Base-by-base conservation (phyloP, 2,888 invertebrate species). In the Eulithis prunata region DNA sequence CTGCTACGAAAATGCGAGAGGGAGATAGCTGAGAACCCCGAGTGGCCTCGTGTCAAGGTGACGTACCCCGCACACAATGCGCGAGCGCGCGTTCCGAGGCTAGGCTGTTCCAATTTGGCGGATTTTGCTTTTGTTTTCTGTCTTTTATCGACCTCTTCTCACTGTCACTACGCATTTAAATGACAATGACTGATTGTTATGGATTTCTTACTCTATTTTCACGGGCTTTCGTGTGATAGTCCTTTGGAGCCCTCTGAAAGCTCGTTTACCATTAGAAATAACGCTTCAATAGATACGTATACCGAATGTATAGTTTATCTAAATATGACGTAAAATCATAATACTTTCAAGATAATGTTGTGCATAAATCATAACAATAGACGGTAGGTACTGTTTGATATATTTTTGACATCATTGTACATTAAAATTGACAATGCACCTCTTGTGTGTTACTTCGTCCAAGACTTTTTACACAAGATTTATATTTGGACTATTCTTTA, bases 41-140 rank as follows among this genome's bases (percentile, higher is more conserved):
- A 80, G 85, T 88, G 88, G 90, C 90, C 80, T 87, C 87, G 89
- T 84, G 88, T 85, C 88, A 88, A 90, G 89, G 89, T 90, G 89
- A 88, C 86, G 89, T 88, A 90, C 91, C 91, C 91, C 80, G 80
- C 72, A 75, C 79, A 76, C 75, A 62, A 70, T 65, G 63, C 41
- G 62, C 84, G 75, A 70, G 67, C 74, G 77, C 78, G 72, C 79
- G 79, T 74, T 69, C 41, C 74, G 76, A 78, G 77, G 75, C 74
- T 77, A 78, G 77, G 75, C 74, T 77, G 78, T 79, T 75, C 76
- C 72, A 77, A 75, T 78, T 76, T 72, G 79, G 79, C 75, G 71
- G 75, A 75, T 79, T 75, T 73, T 73, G 75, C 71, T 77, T 73
- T 74, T 68, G 67, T 72, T 75, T 65, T 64, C 66, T 74, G 62